Evolutionary conservation across 2,113 vertebrate genomes (phyloP), one percentile per base, ranked within the genome.

Genomic region (Muscicapa adusta): DNA sequence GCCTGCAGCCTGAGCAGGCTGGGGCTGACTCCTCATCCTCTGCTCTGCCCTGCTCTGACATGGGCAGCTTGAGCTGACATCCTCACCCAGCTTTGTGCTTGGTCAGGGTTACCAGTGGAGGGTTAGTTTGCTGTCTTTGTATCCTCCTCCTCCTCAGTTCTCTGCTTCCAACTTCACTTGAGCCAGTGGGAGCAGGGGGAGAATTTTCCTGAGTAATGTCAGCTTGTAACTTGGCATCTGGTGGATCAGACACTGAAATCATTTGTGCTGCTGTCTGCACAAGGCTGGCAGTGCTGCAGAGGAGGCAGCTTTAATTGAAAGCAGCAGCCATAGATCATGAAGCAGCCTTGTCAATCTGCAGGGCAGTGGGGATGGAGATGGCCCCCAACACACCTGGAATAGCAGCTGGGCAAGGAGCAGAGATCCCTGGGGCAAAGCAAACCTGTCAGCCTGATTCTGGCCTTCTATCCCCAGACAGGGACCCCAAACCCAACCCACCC

Each of bases 281-380:
- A 31, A 89, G 81, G 67, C 81, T 89, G 34, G 71, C 43, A 88
- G 87, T 1, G 1, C 61, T 73, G 85, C 81, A 92, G 87, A 56
- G 87, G 81, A 95, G 87, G 79, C 47, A 92, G 77, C 74, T 85
- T 87, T 96, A 93, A 96, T 96, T 95, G 94, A 91, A 97, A 54
- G 26, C 70, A 92, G 50, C 48, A 3, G 1, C 87, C 54, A 48
- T 28, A 72, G 89, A 73, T 88, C 87, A 76, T 57, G 74, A 53
- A 91, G 66, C 84, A 82, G 62, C 29, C 33, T 85, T 88, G 85
- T 70, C 81, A 76, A 18, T 57, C 63, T 29, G 42, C 74, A 65
- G 84, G 73, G 65, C 60, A 36, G 72, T 22, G 48, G 51, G 73
- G 61, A 29, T 7, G 4, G 57, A 26, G 75, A 19, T 70, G 71